These are phyloP conservation scores for Morinoia aosen DNA, from an alignment of 2,888 invertebrate species.

Conservation along the genomic window DNA sequence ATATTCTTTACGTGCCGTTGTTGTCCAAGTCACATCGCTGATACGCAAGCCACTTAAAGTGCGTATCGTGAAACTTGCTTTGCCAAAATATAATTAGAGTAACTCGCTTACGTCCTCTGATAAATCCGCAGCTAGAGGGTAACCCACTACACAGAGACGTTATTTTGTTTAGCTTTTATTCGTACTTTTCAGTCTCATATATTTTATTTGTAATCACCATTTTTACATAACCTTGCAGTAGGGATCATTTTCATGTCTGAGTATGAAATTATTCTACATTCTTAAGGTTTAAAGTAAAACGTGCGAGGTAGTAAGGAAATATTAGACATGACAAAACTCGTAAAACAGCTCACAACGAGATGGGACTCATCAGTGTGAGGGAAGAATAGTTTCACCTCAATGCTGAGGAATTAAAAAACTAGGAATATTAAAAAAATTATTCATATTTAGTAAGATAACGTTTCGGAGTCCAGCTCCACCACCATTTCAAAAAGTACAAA, in stretches of 20 bases:
- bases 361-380: background rate
- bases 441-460: too few species aligned
- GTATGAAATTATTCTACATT: background rate
- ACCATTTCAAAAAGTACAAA: too few species aligned
- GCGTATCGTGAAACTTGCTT: background rate
- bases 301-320: background rate
- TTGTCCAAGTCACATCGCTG: background rate
- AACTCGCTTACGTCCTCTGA: background rate
- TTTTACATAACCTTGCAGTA: background rate
- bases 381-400: background rate
- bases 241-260: background rate
- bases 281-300: background rate
- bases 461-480: too few species aligned
- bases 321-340: background rate
- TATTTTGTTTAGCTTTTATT: background rate
- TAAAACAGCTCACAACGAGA: background rate
- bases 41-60: background rate
- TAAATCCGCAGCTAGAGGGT: background rate
- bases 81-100: background rate
- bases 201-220: background rate
- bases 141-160: background rate
- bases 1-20: background rate
- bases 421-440: too few species aligned
- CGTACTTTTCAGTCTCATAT: background rate
- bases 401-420: too few species aligned